Evolutionary conservation across 2,888 invertebrate species (phyloP).

Genomic region (Eupithecia abbreviata): DNA sequence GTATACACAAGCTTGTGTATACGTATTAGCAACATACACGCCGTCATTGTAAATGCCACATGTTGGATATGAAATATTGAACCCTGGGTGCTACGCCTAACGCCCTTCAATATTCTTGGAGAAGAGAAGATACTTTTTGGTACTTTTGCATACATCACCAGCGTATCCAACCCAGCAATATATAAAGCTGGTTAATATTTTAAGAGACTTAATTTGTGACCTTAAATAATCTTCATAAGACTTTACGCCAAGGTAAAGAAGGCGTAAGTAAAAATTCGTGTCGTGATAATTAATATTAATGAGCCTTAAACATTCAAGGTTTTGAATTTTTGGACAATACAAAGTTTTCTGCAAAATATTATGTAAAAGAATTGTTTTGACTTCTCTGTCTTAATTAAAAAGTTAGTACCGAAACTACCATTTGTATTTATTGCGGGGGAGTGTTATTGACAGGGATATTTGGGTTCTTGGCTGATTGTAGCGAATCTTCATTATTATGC

Average conservation of each 20-base stretch:
- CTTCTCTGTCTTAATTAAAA: conserved; percentile 8
- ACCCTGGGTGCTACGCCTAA: conserved; percentile 14
- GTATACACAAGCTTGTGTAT: conserved; percentile 32
- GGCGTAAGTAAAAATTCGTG: not conserved
- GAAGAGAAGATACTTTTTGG: not conserved
- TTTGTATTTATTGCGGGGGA: not conserved
- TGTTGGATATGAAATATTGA: conserved; percentile 35
- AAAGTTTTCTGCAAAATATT: not conserved
- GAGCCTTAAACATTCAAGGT: not conserved
- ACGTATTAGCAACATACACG: conserved; percentile 35
- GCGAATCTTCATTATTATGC: not conserved
- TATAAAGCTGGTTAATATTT: not conserved
- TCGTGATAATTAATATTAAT: conserved; percentile 10
- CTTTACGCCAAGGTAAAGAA: not conserved
- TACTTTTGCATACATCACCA: not conserved
- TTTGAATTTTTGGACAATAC: not conserved
- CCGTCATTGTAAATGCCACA: conserved; percentile 42
- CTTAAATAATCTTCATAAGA: not conserved
- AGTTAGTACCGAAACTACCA: not conserved
- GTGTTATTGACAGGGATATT: not conserved
- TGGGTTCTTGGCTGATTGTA: not conserved
- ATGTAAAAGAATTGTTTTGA: conserved; percentile 7
- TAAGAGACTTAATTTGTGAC: not conserved
- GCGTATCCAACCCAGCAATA: not conserved
- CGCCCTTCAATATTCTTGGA: conserved; percentile 3